Evolutionary conservation across 1,140 invertebrate genomes (phyloP).

Genomic region (Plectrocnemia conspersa): DNA sequence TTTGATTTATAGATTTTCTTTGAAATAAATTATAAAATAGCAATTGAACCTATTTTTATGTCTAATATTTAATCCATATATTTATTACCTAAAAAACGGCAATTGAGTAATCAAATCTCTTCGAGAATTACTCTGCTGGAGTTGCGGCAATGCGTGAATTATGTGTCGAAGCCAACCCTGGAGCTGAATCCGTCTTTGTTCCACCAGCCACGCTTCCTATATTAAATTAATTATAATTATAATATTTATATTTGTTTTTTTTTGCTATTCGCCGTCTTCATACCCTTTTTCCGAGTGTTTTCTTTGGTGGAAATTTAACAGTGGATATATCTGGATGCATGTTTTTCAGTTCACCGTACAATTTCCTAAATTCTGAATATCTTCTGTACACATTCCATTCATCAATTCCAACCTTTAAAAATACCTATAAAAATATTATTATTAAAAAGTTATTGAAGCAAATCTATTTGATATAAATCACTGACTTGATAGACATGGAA

Average conservation of each 20-base stretch:
- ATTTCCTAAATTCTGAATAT: slow-evolving; percentile 83
- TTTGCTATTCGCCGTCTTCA: background rate
- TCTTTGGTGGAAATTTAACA: slow-evolving; percentile 92
- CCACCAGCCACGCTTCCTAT: slow-evolving; percentile 76
- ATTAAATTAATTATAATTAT: slow-evolving; percentile 3
- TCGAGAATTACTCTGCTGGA: slow-evolving; percentile 63
- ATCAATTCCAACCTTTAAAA: slow-evolving; percentile 76
- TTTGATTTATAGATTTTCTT: background rate
- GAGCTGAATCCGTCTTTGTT: slow-evolving; percentile 67
- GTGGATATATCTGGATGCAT: slow-evolving; percentile 69
- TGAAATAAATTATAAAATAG: background rate
- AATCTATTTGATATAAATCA: slow-evolving; percentile 13
- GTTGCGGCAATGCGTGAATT: slow-evolving; percentile 67
- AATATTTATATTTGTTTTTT: too few relatives aligned
- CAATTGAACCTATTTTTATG: background rate
- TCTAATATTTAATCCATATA: background rate
- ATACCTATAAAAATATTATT: slow-evolving; percentile 76
- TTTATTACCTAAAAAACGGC: slow-evolving; percentile 74
- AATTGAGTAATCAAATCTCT: slow-evolving; percentile 66
- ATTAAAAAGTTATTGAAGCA: too few relatives aligned
- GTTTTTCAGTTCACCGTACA: slow-evolving; percentile 79
- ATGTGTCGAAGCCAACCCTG: slow-evolving; percentile 75
- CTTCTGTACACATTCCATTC: slow-evolving; percentile 93
- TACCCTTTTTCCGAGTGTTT: slow-evolving; percentile 85
- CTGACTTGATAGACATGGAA: slow-evolving; percentile 88